Base-by-base conservation (phyloP, 2,888 invertebrate genomes). In the Hemistola chrysoprasaria region DNA sequence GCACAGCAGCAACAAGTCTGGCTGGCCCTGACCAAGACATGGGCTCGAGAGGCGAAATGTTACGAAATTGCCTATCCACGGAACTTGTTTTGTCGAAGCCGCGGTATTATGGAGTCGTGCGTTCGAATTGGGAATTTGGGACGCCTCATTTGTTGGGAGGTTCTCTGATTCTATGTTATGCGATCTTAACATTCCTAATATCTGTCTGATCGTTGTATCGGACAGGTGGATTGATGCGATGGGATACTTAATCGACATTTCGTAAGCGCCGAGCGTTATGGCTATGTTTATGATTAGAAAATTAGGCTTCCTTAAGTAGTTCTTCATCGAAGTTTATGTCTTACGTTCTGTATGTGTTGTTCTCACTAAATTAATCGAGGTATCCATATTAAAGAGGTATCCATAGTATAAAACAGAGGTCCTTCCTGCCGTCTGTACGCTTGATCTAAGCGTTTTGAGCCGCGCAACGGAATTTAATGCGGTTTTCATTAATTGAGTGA, bases 21-120 rank as follows among this genome's bases (percentile, higher is more conserved):
- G 56, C 66, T 68, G 84, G 83, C 87, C 87, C 85, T 87, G 87
- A 87, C 87, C 87, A 84, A 85, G 87, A 86, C 87, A 80, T 71
- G 74, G 73, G 74, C 73, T 69, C 70, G 65, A 66, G 75, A 77
- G 76, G 78, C 74, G 66, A 76, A 78, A 79, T 78, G 74, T 82
- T 85, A 86, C 78, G 80, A 84, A 80, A 83, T 81, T 76, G 71
- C 71, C 71, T 68, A 73, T 73, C 69, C 69, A 64, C 54, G 56
- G 65, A 78, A 77, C 80, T 66, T 61, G 78, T 78, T 80, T 63
- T 53, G 53, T 50, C 56, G 48, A 56, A 57, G 57, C 55, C 50
- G 57, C 41, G 49, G 53, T 35, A 41, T 46, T 40, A 50, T 46
- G 53, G 59, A 58, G 58, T 52, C 51, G 62, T 64, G 56, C 59